Base-by-base conservation (phyloP, 2,888 invertebrate species). In the Amorpha juglandis region DNA sequence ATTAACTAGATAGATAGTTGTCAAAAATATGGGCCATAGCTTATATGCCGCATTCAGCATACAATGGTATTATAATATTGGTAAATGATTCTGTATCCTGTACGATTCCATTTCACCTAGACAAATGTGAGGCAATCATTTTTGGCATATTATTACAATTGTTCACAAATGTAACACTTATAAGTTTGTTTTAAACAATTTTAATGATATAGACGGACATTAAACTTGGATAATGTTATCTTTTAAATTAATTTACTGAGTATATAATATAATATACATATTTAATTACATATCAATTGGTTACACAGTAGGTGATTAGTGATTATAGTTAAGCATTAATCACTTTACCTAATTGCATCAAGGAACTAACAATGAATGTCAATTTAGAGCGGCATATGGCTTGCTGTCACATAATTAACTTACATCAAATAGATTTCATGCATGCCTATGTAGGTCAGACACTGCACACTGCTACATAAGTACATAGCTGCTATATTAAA, bases 371-470 rank as follows among this genome's bases (percentile, higher is more conserved):
- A 68, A 73, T 69, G 67, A 69, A 65, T 72, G 71, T 70, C 70
- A 75, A 73, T 73, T 72, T 63, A 72, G 63, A 67, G 65, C 1
- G 33, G 67, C 68, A 70, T 68, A 67, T 74, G 70, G 66, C 21
- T 67, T 64, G 68, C 63, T 69, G 71, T 71, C 66, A 71, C 71
- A 70, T 73, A 75, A 77, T 79, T 79, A 71, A 50, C 67, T 63
- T 62, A 63, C 63, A 67, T 53, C 12, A 35, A 53, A 62, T 62
- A 47, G 67, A 27, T 55, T 48, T 62, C 55, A 47, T 68, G 63
- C 64, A 67, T 64, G 12, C 11, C 38, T 66, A 78, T 72, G 65
- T 75, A 68, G 79, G 75, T 74, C 74, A 67, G 62, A 33, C 64
- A 63, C 67, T 70, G 67, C 66, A 71, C 62, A 27, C 27, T 27